Evolutionary conservation across 2,113 vertebrate species (phyloP), one percentile per base, ranked within the genome.

Genomic region (Bos indicus): DNA sequence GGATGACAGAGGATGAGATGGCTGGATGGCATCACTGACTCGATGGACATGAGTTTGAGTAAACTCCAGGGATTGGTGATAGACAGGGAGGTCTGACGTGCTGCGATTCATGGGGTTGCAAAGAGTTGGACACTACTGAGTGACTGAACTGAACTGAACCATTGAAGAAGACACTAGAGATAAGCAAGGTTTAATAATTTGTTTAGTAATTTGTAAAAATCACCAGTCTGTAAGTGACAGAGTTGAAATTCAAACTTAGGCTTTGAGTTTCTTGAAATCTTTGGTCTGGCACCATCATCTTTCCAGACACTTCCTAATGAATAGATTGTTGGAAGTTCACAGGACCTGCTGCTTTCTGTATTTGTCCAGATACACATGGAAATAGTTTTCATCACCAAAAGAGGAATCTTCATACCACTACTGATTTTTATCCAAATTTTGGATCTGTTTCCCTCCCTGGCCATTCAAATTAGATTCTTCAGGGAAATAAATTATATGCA

Each of bases 191-290:
- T 59, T 40, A 81, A 40, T 2, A 71, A 90, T 30, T 25, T 89
- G 25, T 74, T 52, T 36, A 74, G 52, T 2, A 71, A 90, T 26
- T n/a, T 89, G 30, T 78, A 60, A 87, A 92, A 91, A 59, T n/a
- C 11, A 87, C 25, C 30, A 87, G 12, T 64, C 3, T 88, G 5
- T 95, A 74, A 89, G 8, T 83, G 19, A 48, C 9, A 71, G 40
- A 82, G 17, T 9, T 81, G 12, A 57, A 90, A 80, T 59, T 87
- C 17, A 54, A 82, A 89, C 12, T 60, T 2, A 23, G 17, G 9
- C 7, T 92, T 88, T 40, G 8, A 77, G 7, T 91, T 33, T 88
- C 17, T 33, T 83, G 19, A 85, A 88, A n/a, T 16, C 33, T 91
- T 59, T 84, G 3, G 1, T 52, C 1, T 26, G 81, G 56, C 3